Evolutionary conservation across 2,888 invertebrate species (phyloP).

Genomic region (Gastracanthus pulcherrimus): DNA sequence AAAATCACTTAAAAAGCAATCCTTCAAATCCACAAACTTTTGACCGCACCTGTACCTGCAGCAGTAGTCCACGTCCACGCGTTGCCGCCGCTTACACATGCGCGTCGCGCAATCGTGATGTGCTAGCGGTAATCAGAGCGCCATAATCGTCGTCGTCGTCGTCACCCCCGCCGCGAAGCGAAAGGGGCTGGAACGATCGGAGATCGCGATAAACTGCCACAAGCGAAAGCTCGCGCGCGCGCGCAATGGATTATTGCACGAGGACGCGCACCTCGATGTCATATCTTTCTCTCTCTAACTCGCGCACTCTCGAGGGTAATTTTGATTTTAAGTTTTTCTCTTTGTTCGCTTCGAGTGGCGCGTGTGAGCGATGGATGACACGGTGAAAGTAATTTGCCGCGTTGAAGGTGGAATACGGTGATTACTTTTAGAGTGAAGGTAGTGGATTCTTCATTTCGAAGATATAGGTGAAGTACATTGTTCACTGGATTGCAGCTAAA

Average conservation of each 20-base stretch:
- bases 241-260: background rate
- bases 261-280: background rate
- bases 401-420: background rate
- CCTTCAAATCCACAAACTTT: background rate
- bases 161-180: background rate
- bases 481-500: too few species aligned
- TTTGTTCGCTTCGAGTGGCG: background rate
- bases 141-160: constrained; percentile 22
- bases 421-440: background rate
- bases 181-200: constrained; percentile 14
- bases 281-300: background rate
- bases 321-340: constrained; percentile 11
- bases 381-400: background rate
- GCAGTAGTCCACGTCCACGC: background rate
- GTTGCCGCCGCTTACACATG: constrained; percentile 3
- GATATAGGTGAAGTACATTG: too few species aligned
- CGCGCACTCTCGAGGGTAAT: background rate
- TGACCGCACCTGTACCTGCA: background rate
- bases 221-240: too few species aligned
- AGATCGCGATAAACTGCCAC: constrained; percentile 21
- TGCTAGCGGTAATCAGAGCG: too few species aligned
- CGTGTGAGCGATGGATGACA: constrained; percentile 1
- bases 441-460: too few species aligned
- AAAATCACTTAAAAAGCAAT: too few species aligned
- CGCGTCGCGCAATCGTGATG: background rate